Evolutionary conservation across 2,888 invertebrate genomes (phyloP).

Genomic region (Adelognathus sp.): DNA sequence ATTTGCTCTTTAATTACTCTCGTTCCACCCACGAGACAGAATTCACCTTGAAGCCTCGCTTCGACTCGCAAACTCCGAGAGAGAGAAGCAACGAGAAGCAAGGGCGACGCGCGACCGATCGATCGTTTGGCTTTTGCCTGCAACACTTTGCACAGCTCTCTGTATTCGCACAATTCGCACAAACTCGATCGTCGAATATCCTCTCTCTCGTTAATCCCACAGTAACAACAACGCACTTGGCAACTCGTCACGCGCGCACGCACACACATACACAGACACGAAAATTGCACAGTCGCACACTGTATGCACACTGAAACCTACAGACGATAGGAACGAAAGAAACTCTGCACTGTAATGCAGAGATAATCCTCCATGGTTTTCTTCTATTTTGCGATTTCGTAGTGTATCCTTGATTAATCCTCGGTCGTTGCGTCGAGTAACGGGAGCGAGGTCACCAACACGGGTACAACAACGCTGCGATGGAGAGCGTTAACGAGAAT

Average conservation of each 20-base stretch:
- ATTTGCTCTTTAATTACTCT: constrained; percentile 1
- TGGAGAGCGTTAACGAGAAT: constrained; percentile 20
- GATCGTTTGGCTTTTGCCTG: constrained; percentile 48
- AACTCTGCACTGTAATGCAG: constrained; percentile 27
- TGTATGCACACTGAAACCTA: neutral
- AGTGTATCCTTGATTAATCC: constrained; percentile 59
- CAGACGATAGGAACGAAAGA: constrained; percentile 4
- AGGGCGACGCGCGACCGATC: constrained; percentile 60
- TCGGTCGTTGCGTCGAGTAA: constrained; percentile 53
- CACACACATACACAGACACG: constrained; percentile 10
- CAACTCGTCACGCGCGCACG: constrained; percentile 27
- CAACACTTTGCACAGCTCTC: constrained; percentile 16
- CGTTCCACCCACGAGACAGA: constrained; percentile 48
- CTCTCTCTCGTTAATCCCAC: constrained; percentile 22
- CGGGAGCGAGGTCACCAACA: constrained; percentile 61
- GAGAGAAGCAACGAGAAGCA: constrained; percentile 42
- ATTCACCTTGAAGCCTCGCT: neutral
- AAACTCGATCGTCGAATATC: constrained; percentile 21
- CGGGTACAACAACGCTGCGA: constrained; percentile 15
- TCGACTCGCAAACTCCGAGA: neutral
- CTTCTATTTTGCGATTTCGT: constrained; percentile 1
- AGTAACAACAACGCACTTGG: constrained; percentile 31
- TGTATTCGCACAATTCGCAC: constrained; percentile 34
- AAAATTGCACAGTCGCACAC: neutral
- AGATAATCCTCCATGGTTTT: constrained; percentile 57